phyloP scores from a whole-genome alignment of 2,888 invertebrate genomes.

The Pristionchus japonicus region DNA sequence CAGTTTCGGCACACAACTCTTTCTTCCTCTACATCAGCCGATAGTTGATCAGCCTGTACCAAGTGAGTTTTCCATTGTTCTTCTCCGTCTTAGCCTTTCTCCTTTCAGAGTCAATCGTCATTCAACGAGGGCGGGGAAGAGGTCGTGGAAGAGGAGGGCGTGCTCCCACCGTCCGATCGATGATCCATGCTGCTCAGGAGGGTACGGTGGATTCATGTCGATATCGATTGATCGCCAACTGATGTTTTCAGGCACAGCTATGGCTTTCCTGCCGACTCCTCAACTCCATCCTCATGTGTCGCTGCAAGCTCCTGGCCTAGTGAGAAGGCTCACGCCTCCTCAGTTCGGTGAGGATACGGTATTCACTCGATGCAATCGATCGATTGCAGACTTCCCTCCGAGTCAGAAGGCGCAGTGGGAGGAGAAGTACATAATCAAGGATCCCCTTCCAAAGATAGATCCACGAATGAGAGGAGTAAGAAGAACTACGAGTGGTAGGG shows the following conservation, averaged over 20 bases:
- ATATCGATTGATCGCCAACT: background rate
- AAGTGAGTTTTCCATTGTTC: background rate
- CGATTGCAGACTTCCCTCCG: background rate
- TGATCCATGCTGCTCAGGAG: background rate
- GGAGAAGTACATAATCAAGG: background rate
- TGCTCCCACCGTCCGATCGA: background rate
- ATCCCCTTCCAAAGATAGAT: background rate
- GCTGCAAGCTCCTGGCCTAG: background rate
- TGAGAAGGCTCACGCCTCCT: background rate
- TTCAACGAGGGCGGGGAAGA: background rate
- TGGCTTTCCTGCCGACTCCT: background rate
- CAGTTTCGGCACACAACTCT: background rate
- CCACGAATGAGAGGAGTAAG: background rate
- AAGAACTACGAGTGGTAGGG: background rate
- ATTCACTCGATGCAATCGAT: background rate
- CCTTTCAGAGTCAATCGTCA: background rate
- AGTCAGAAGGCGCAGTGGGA: background rate
- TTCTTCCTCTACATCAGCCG: background rate
- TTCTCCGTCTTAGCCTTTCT: background rate
- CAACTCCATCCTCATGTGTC: background rate
- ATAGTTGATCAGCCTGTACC: background rate
- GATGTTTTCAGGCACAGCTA: background rate
- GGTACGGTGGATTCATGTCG: constrained; percentile 8
- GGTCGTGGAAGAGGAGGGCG: constrained; percentile 2
- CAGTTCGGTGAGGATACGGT: background rate